phyloP scores from a whole-genome alignment of 2,113 vertebrate species.

The Aphyosemion australe region DNA sequence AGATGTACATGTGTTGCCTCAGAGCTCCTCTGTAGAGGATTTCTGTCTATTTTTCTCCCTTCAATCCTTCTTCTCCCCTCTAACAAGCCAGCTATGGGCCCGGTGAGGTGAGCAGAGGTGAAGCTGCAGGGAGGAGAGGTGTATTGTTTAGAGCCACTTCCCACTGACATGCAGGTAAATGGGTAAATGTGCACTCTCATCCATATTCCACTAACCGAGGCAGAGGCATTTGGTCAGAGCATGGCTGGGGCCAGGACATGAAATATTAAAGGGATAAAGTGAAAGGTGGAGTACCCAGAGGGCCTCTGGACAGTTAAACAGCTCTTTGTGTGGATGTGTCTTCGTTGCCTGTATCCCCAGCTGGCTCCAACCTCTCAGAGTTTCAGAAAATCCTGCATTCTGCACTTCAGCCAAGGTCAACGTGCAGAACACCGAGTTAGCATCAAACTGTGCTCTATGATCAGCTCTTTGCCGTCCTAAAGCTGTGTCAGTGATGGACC shows the following conservation, averaged over 20 bases:
- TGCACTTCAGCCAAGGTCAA: slow-evolving; percentile 66
- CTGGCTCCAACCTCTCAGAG: slow-evolving; percentile 48
- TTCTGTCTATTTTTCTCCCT: slow-evolving; percentile 53
- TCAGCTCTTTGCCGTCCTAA: slow-evolving; percentile 60
- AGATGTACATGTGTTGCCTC: slow-evolving; percentile 45
- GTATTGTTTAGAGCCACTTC: slow-evolving; percentile 73
- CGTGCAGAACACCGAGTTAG: slow-evolving; percentile 43
- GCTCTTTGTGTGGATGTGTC: slow-evolving; percentile 67
- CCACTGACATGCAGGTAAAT: slow-evolving; percentile 80
- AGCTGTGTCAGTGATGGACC: slow-evolving; percentile 52
- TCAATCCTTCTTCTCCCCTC: slow-evolving; percentile 51
- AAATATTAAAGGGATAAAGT: slow-evolving; percentile 83
- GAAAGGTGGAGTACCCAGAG: slow-evolving; percentile 74
- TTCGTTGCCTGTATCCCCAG: slow-evolving; percentile 62
- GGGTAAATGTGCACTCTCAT: slow-evolving; percentile 79
- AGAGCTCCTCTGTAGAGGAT: slow-evolving; percentile 61
- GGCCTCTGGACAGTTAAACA: slow-evolving; percentile 77
- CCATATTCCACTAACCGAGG: slow-evolving; percentile 80
- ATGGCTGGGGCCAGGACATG: slow-evolving; percentile 68
- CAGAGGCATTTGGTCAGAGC: slow-evolving; percentile 67
- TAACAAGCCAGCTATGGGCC: slow-evolving; percentile 74
- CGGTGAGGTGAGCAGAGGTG: slow-evolving; percentile 66
- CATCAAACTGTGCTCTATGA: slow-evolving; percentile 66
- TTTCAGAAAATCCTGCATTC: slow-evolving; percentile 47
- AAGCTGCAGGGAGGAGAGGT: slow-evolving; percentile 43